Conservation (phyloP, 2,113 vertebrate genomes). For the Tapirus terrestris region DNA sequence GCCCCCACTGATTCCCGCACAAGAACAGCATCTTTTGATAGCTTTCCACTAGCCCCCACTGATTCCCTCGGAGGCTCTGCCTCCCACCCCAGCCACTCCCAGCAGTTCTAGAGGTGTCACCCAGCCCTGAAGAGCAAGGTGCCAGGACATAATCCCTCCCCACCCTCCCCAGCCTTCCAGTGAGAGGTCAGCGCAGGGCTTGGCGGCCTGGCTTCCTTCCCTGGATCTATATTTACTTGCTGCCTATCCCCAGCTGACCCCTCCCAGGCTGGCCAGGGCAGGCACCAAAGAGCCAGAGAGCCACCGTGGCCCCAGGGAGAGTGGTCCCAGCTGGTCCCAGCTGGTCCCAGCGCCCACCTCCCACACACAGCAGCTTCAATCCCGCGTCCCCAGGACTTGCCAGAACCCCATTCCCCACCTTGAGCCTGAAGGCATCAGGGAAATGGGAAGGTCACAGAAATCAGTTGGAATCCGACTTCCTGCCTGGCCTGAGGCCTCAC, state of each 20-base stretch:
- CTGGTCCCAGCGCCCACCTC: not conserved
- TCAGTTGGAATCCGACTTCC: not conserved
- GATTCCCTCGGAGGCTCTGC: not conserved
- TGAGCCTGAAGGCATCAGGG: not conserved
- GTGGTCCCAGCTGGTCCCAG: not conserved
- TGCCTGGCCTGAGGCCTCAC: not conserved
- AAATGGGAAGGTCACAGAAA: not conserved
- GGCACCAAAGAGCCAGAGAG: not conserved
- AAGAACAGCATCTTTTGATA: not conserved
- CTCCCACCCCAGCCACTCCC: not conserved
- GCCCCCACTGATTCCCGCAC: not conserved
- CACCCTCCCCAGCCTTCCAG: not conserved
- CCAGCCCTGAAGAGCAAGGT: not conserved
- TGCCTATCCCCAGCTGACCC: conserved; percentile 65
- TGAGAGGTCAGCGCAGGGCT: not conserved
- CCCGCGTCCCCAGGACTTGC: not conserved
- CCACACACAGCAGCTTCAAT: not conserved
- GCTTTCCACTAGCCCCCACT: not conserved
- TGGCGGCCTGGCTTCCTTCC: conserved; percentile 42
- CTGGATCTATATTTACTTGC: conserved; percentile 70
- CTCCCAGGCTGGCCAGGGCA: not conserved
- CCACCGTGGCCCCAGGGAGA: not conserved
- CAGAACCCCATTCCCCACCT: not conserved
- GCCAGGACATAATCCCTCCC: not conserved
- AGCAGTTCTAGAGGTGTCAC: not conserved